Conservation (phyloP, 2,113 vertebrate genomes). For the Laticauda laticaudata region DNA sequence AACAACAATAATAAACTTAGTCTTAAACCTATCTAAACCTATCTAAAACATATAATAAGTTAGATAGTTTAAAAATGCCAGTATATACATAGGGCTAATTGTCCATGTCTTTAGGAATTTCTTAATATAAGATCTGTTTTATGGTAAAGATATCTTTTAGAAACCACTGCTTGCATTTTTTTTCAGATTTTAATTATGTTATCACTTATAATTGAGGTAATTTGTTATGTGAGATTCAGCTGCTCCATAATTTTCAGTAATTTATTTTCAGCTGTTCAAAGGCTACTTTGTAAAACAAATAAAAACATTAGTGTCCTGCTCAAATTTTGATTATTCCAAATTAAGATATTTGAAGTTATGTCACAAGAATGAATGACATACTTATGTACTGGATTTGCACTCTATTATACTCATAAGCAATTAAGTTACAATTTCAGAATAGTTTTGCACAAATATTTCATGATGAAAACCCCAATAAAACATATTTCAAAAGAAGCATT, state of each 20-base stretch:
- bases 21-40: too few relatives aligned
- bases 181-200: constrained; percentile 6
- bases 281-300: constrained; percentile 35
- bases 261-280: constrained; percentile 28
- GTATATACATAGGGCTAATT: too few relatives aligned
- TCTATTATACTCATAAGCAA: neutral
- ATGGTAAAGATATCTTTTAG: neutral
- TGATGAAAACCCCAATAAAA: constrained; percentile 23
- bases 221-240: constrained; percentile 10
- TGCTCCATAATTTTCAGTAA: constrained; percentile 1
- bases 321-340: neutral
- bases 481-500: constrained; percentile 48
- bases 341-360: constrained; percentile 46
- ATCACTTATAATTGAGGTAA: neutral
- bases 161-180: constrained; percentile 15
- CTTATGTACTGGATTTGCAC: constrained; percentile 35
- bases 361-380: constrained; percentile 14
- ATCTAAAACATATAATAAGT: too few relatives aligned
- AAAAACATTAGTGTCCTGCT: constrained; percentile 9
- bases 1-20: too few relatives aligned
- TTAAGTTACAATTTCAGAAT: constrained; percentile 38
- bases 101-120: neutral
- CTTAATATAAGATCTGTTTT: neutral
- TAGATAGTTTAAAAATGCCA: too few relatives aligned
- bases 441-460: constrained; percentile 52